Base-by-base conservation (phyloP, 2,888 invertebrate species). In the Luffia ferchaultella region DNA sequence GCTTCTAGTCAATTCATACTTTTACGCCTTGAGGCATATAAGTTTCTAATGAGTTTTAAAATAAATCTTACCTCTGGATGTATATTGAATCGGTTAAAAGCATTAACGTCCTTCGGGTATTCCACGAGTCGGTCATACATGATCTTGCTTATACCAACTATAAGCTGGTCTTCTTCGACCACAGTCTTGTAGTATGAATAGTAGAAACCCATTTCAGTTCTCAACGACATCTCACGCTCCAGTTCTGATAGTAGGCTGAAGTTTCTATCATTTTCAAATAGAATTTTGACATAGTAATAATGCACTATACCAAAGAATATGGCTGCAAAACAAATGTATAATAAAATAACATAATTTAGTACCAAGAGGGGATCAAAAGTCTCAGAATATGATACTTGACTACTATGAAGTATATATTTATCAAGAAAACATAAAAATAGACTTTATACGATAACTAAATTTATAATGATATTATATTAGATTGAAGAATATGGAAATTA, bases 181-280 rank as follows among this genome's bases (percentile, higher is more conserved):
- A 96, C 77, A 0, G 89, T 91, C 66, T 96, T 96, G 72, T 90
- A 96, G 69, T 93, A 96, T 0, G 92, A 93, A 68, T 93, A 96
- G 67, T 96, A 96, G 61, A 96, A 87, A 0, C 95, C 95, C 91
- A 94, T 93, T 76, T 96, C 96, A 1, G 94, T 92, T 1, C 93
- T 83, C 50, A 96, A 88, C 3, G 93, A 88, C 86, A 96, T 90
- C 76, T 96, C 96, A 45, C 95, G 79, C 64, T 96, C 95, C 63
- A 93, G 69, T 45, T 90, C 90, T 0, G 94, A 93, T 47, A 96
- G 78, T 65, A 93, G 91, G 0, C 92, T 91, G 77, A 96, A 95
- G 71, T 93, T 92, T 5, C 90, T 85, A 67, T 93, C 91, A 68
- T 91, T 92, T 76, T 96, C 96, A 70, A 93, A 95, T 58, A 96